These are phyloP conservation scores for Gobiocypris rarus DNA, from an alignment of 2,113 vertebrate species.

Conservation along the genomic window DNA sequence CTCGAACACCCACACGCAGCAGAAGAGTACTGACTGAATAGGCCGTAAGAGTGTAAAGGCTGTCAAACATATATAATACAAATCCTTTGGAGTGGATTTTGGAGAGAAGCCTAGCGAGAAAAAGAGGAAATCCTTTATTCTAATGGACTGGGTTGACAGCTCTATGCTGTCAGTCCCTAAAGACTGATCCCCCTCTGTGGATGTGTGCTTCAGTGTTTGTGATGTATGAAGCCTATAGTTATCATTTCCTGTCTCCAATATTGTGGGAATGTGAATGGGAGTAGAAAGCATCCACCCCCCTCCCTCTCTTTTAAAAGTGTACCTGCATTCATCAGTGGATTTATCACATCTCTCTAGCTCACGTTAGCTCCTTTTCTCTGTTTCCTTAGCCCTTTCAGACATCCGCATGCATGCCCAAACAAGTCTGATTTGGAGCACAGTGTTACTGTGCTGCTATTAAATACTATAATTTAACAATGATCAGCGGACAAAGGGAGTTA, in stretches of 20 bases:
- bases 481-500: constrained; percentile 16
- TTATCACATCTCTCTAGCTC: constrained; percentile 7
- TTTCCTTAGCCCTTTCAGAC: neutral
- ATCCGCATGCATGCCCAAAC: neutral
- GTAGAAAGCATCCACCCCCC: constrained; percentile 1
- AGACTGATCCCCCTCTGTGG: constrained; percentile 4
- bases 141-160: constrained; percentile 38
- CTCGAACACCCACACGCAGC: constrained; percentile 14
- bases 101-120: constrained; percentile 11
- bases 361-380: neutral
- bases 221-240: constrained; percentile 34
- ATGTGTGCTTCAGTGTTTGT: constrained; percentile 32
- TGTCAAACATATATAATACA: constrained; percentile 44
- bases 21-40: constrained; percentile 1
- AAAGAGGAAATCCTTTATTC: constrained; percentile 38
- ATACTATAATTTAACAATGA: neutral
- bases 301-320: constrained; percentile 2
- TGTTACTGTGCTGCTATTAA: neutral
- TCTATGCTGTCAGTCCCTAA: constrained; percentile 37
- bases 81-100: constrained; percentile 39
- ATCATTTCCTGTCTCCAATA: constrained; percentile 42
- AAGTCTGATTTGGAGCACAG: neutral
- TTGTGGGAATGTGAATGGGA: constrained; percentile 30
- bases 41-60: constrained; percentile 13
- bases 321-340: constrained; percentile 31